Percentiles rank a stretch among this genome's conserved stretches.
phyloP scores from a whole-genome alignment of 2,113 vertebrate genomes.

The Petromus typicus region DNA sequence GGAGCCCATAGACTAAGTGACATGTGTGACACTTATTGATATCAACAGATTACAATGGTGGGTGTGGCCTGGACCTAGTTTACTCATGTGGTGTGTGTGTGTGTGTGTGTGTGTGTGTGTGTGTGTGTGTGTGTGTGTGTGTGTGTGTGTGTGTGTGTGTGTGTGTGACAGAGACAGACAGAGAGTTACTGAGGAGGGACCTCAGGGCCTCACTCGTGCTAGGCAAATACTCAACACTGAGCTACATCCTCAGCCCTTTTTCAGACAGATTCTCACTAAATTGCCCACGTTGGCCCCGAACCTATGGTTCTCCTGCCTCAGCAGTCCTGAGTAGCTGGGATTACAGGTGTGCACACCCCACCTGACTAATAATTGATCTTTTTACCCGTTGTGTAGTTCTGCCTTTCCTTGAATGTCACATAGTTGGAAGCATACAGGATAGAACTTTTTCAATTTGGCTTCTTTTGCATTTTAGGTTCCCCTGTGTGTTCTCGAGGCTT shows the following conservation, averaged over 20 bases:
- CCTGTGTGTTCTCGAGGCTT: neutral
- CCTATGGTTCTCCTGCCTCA: neutral
- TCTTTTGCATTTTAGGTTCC: neutral
- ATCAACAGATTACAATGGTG: neutral
- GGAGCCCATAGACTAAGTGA: neutral
- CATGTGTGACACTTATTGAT: accelerated
- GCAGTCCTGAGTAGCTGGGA: neutral
- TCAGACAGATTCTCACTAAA: neutral
- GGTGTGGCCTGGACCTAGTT: neutral
- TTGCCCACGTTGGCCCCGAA: neutral
- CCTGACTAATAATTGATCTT: neutral
- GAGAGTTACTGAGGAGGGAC: neutral
- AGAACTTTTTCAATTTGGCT: neutral
- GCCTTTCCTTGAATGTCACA: neutral
- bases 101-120: no score
- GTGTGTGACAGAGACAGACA: neutral
- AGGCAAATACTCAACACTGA: neutral
- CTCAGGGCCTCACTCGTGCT: neutral
- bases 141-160: neutral
- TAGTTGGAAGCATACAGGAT: neutral
- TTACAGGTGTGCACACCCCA: neutral
- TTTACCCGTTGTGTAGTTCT: neutral
- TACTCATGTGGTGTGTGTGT: neutral
- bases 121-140: neutral
- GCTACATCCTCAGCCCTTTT: neutral